Evolutionary conservation across 2,113 vertebrate species (phyloP).

Genomic region (Campylorhamphus procurvoides): DNA sequence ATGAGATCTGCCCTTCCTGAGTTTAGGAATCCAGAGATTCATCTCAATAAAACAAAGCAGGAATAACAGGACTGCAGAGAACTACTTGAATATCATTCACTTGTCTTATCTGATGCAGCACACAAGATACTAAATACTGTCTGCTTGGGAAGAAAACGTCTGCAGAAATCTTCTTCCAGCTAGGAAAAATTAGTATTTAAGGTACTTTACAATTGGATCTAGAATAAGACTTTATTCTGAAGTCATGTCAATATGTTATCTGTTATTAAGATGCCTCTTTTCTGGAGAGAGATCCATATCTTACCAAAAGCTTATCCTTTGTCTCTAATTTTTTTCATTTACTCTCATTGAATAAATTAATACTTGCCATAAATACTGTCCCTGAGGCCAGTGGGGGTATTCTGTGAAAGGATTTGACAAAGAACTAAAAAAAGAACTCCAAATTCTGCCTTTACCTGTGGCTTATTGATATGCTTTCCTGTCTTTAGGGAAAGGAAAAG

Average conservation of each 20-base stretch:
- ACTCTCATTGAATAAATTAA: background rate
- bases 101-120: background rate
- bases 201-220: background rate
- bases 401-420: background rate
- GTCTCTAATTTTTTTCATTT: background rate
- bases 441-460: background rate
- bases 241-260: background rate
- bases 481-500: background rate
- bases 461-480: background rate
- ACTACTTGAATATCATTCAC: background rate
- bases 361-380: background rate
- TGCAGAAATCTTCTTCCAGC: background rate
- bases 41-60: constrained; percentile 19
- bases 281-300: background rate
- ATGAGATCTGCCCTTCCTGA: background rate
- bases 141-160: background rate
- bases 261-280: background rate
- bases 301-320: background rate
- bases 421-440: background rate
- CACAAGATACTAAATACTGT: background rate
- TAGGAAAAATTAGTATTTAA: background rate
- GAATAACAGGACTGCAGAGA: constrained; percentile 33
- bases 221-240: background rate
- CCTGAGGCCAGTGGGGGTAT: background rate
- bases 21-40: background rate